These are phyloP conservation scores for Drosophila azteca DNA, from an alignment of 1,140 invertebrate genomes.

Conservation along the genomic window DNA sequence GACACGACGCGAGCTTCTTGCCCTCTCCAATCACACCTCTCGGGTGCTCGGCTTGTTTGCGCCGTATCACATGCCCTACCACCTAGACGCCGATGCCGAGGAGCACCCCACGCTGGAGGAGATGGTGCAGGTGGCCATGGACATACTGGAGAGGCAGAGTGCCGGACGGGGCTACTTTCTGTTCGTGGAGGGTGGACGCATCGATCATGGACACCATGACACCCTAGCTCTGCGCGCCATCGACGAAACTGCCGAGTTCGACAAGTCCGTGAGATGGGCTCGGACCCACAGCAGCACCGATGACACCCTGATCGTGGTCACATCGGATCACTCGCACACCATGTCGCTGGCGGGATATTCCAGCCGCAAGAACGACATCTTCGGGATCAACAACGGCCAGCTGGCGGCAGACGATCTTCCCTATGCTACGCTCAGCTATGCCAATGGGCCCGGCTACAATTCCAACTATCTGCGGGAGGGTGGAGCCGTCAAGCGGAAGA, in stretches of 20 bases:
- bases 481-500: conserved; percentile 49
- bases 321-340: conserved; percentile 89
- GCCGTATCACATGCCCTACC: conserved; percentile 85
- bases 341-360: conserved; percentile 89
- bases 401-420: conserved; percentile 84
- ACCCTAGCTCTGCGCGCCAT: conserved; percentile 87
- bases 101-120: conserved; percentile 89
- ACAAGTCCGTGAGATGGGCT: conserved; percentile 87
- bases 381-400: conserved; percentile 84
- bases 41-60: conserved; percentile 85
- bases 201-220: conserved; percentile 90
- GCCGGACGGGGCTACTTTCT: conserved; percentile 90
- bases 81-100: conserved; percentile 85
- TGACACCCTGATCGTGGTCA: conserved; percentile 89
- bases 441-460: conserved; percentile 87
- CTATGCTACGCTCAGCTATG: conserved; percentile 88
- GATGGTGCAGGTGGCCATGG: conserved; percentile 90
- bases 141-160: conserved; percentile 87
- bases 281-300: conserved; percentile 85
- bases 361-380: conserved; percentile 88
- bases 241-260: conserved; percentile 88
- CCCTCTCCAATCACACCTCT: conserved; percentile 82
- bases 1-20: conserved; percentile 85
- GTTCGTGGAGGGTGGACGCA: conserved; percentile 88
- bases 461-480: conserved; percentile 59